A percentile compares a stretch with the other conserved stretches of the same genome.
Conservation (phyloP, 2,797 vertebrate species). For the Lagocephalus sceleratus region DNA sequence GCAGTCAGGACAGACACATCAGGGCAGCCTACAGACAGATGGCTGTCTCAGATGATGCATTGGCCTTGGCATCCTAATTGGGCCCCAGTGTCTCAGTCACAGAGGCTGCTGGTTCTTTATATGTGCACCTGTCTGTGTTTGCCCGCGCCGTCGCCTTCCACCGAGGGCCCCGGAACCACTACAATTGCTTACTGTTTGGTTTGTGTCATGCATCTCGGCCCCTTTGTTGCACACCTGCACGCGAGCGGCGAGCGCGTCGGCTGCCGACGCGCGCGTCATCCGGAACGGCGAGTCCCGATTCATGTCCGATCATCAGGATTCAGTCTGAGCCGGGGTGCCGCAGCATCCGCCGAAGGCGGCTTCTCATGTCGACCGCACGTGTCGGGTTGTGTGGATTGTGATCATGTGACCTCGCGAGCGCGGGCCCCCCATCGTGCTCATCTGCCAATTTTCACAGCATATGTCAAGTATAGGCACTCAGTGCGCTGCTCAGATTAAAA, state of each 20-base stretch:
- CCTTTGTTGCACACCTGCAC: conserved; percentile 15
- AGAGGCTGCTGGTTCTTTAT: conserved; percentile 44
- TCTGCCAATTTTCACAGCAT: no score
- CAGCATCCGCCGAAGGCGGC: no score
- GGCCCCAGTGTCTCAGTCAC: conserved; percentile 56
- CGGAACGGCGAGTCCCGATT: no score
- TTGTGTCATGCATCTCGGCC: conserved; percentile 20
- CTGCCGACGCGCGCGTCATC: no score
- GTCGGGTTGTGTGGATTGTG: no score
- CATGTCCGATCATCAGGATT: no score
- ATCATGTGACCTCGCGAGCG: no score
- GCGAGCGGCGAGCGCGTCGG: conserved; percentile 20
- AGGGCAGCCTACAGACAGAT: conserved; percentile 67
- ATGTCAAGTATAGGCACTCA: no score
- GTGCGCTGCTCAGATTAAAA: no score
- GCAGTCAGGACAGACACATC: conserved; percentile 56
- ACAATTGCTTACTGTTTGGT: conserved; percentile 18
- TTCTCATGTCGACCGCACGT: no score
- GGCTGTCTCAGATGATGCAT: conserved; percentile 66
- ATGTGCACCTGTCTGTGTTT: conserved; percentile 35
- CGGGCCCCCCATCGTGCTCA: no score
- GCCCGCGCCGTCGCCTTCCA: conserved; percentile 24
- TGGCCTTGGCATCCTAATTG: conserved; percentile 71
- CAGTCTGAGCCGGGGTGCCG: no score
- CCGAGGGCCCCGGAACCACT: not conserved